A percentile compares a stretch with the other conserved stretches of the same genome.
These are phyloP conservation scores for Trissolcus japonicus DNA, from an alignment of 2,888 invertebrate species.

Conservation along the genomic window DNA sequence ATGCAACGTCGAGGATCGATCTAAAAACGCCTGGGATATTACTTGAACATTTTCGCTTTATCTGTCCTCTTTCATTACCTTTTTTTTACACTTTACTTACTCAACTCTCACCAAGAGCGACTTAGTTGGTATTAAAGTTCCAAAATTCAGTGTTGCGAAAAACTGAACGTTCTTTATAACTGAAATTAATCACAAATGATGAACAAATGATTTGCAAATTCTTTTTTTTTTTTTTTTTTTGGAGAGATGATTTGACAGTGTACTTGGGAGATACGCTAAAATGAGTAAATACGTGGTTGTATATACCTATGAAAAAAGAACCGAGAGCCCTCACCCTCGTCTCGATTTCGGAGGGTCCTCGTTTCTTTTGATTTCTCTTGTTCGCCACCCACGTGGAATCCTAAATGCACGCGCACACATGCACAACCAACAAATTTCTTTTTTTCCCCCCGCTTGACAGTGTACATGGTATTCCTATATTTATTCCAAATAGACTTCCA, in stretches of 20 bases:
- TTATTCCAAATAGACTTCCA: constrained; percentile 34
- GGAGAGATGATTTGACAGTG: constrained; percentile 36
- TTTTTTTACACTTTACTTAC: constrained; percentile 21
- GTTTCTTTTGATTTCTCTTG: constrained; percentile 62
- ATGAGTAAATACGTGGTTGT: constrained; percentile 54
- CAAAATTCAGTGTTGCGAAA: background rate
- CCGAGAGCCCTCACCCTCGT: constrained; percentile 37
- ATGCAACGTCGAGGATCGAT: constrained; percentile 38
- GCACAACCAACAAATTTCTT: constrained; percentile 13
- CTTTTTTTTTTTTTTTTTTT: no score
- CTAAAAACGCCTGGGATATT: constrained; percentile 32
- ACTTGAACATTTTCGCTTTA: constrained; percentile 13
- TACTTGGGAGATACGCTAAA: constrained; percentile 37
- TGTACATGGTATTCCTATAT: constrained; percentile 4
- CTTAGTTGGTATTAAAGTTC: constrained; percentile 24
- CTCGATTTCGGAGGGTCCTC: constrained; percentile 48
- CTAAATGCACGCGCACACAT: constrained; percentile 58
- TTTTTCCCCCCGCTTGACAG: no score
- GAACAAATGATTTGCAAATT: background rate
- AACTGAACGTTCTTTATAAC: background rate
- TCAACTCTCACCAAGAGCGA: background rate
- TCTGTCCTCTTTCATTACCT: constrained; percentile 49
- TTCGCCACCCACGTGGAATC: constrained; percentile 68
- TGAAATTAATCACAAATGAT: no score
- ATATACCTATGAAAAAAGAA: constrained; percentile 24